Conservation (phyloP, 2,888 invertebrate species). For the Crocallis elinguaria region DNA sequence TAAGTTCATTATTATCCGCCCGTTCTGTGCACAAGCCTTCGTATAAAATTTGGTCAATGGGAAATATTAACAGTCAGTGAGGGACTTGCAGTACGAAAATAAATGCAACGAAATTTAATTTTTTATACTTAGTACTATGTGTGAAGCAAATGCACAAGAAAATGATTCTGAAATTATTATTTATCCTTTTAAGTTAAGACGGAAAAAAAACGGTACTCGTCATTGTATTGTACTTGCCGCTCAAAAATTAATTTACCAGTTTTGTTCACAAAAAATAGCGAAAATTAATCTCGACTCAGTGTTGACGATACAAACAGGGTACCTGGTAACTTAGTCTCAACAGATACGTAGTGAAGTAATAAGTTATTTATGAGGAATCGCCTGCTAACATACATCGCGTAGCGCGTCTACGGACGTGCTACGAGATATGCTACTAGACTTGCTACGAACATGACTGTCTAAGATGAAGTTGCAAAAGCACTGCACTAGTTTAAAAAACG, state of each 20-base stretch:
- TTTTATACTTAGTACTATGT: too few species aligned
- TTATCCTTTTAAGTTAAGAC: too few species aligned
- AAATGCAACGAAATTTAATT: too few species aligned
- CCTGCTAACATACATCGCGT: slow-evolving; percentile 42
- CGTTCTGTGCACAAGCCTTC: too few species aligned
- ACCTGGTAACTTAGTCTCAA: slow-evolving; percentile 40
- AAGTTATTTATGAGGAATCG: slow-evolving; percentile 71
- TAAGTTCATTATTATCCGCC: too few species aligned
- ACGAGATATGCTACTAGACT: slow-evolving; percentile 34
- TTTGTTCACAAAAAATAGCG: slow-evolving; percentile 3
- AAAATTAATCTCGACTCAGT: slow-evolving; percentile 17
- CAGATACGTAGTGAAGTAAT: slow-evolving; percentile 49
- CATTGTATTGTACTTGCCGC: too few species aligned
- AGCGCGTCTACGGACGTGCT: slow-evolving; percentile 49
- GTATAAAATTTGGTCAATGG: too few species aligned
- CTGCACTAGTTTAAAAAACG: slow-evolving; percentile 1
- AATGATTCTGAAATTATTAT: too few species aligned
- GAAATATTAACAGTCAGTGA: too few species aligned
- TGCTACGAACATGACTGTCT: slow-evolving; percentile 27
- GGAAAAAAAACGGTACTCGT: too few species aligned
- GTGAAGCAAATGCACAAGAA: too few species aligned
- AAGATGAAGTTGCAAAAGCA: slow-evolving; percentile 11
- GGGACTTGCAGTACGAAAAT: too few species aligned
- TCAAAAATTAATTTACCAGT: not conserved
- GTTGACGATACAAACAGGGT: slow-evolving; percentile 27